phyloP scores from a whole-genome alignment of 2,113 vertebrate species.

The Tyrannus savana region DNA sequence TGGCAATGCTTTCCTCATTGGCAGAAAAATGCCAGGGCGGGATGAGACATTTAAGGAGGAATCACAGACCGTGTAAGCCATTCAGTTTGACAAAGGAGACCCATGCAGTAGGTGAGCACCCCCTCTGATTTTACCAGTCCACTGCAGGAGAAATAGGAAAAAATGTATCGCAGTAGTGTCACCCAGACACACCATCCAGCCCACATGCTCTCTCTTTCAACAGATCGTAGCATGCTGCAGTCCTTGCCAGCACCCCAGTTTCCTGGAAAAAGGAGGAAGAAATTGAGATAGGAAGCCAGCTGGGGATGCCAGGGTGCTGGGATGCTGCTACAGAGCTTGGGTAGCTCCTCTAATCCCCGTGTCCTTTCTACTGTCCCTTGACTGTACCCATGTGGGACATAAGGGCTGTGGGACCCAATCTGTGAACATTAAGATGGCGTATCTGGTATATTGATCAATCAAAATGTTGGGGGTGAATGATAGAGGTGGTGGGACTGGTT shows the following conservation, averaged over 20 bases:
- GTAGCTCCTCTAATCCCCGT: background rate
- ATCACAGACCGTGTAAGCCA: background rate
- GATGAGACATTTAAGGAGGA: background rate
- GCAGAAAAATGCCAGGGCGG: background rate
- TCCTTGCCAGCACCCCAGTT: background rate
- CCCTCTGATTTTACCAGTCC: background rate
- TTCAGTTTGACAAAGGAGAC: accelerated
- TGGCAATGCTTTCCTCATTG: background rate
- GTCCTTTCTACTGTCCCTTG: background rate
- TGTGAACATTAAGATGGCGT: background rate
- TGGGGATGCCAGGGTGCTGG: background rate
- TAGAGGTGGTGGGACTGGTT: background rate
- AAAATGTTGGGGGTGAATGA: accelerated
- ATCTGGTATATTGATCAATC: background rate
- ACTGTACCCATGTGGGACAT: background rate
- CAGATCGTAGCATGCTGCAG: background rate
- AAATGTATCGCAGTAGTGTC: background rate
- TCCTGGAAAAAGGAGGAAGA: background rate
- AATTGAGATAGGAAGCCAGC: background rate
- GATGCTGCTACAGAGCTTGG: background rate
- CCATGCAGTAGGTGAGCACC: background rate
- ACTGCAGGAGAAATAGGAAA: accelerated
- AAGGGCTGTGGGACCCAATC: background rate
- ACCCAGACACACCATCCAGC: background rate
- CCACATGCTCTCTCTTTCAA: background rate